These are phyloP conservation scores for Drosophila vallismaia DNA, from an alignment of 2,888 invertebrate genomes.

Conservation along the genomic window DNA sequence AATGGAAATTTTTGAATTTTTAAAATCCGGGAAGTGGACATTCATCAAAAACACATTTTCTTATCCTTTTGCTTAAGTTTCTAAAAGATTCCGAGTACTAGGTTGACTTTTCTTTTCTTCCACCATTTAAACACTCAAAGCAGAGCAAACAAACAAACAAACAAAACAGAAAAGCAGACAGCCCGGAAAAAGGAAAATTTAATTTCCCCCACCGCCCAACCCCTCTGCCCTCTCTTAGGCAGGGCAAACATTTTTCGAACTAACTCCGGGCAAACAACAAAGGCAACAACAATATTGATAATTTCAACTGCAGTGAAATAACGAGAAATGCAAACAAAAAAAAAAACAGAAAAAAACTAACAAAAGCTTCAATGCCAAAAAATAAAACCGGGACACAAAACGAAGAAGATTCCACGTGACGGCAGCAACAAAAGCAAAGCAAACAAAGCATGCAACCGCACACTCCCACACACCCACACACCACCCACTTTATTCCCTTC, in stretches of 20 bases:
- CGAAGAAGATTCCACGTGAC: constrained; percentile 37
- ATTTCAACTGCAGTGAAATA: constrained; percentile 56
- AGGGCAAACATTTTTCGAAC: constrained; percentile 43
- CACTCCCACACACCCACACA: constrained; percentile 6
- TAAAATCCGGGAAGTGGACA: no score
- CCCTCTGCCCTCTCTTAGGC: background rate
- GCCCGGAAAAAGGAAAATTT: constrained; percentile 6
- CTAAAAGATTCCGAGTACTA: constrained; percentile 8
- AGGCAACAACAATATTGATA: constrained; percentile 50
- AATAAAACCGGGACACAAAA: constrained; percentile 5
- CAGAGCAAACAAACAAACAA: constrained; percentile 8
- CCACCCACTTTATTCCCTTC: background rate
- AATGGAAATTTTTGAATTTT: no score
- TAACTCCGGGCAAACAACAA: constrained; percentile 32
- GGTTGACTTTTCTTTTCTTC: background rate
- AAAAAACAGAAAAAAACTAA: constrained; percentile 26
- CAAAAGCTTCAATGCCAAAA: constrained; percentile 47
- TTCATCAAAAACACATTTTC: background rate
- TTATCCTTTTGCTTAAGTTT: background rate
- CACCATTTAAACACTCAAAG: constrained; percentile 11
- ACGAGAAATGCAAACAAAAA: constrained; percentile 58
- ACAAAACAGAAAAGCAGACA: constrained; percentile 2
- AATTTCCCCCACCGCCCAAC: background rate
- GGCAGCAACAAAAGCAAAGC: constrained; percentile 47
- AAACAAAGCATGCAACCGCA: constrained; percentile 31